These are phyloP conservation scores for Oscheius sp. DNA, from an alignment of 2,888 invertebrate genomes.

Conservation along the genomic window DNA sequence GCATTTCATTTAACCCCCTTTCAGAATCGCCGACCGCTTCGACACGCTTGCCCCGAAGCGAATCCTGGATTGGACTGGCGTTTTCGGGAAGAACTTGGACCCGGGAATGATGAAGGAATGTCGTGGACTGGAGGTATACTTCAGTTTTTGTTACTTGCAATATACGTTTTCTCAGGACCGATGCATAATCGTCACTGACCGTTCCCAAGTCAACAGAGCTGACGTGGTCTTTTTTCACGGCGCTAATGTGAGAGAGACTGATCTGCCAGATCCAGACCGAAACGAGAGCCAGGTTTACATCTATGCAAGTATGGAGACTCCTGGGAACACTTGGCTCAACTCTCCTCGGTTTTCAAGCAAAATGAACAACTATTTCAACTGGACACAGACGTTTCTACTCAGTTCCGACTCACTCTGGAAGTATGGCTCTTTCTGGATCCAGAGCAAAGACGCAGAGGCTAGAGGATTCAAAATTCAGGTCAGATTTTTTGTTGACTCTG, in stretches of 20 bases:
- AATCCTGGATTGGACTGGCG: slow-evolving; percentile 68
- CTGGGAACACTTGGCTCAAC: slow-evolving; percentile 48
- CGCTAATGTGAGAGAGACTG: slow-evolving; percentile 50
- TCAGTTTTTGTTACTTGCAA: background rate
- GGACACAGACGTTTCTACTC: slow-evolving; percentile 77
- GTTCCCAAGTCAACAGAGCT: slow-evolving; percentile 76
- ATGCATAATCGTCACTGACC: slow-evolving; percentile 77
- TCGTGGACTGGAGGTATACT: slow-evolving; percentile 48
- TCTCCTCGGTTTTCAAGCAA: background rate
- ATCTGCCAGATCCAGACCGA: slow-evolving; percentile 30
- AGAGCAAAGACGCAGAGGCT: slow-evolving; percentile 53
- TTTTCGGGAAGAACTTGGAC: slow-evolving; percentile 49
- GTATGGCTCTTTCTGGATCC: slow-evolving; percentile 73
- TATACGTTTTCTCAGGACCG: slow-evolving; percentile 78
- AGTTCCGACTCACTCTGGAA: slow-evolving; percentile 75
- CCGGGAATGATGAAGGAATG: slow-evolving; percentile 46
- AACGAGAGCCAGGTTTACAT: slow-evolving; percentile 29
- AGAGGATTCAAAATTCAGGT: slow-evolving; percentile 55
- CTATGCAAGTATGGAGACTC: slow-evolving; percentile 52
- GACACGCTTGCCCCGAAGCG: slow-evolving; percentile 55
- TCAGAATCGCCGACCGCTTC: slow-evolving; percentile 56
- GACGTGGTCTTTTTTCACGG: slow-evolving; percentile 81
- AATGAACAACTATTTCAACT: slow-evolving; percentile 76
- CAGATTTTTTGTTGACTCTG: background rate
- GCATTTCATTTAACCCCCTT: background rate